Conservation (phyloP, 2,113 vertebrate species). For the Protobothrops mucrosquamatus region DNA sequence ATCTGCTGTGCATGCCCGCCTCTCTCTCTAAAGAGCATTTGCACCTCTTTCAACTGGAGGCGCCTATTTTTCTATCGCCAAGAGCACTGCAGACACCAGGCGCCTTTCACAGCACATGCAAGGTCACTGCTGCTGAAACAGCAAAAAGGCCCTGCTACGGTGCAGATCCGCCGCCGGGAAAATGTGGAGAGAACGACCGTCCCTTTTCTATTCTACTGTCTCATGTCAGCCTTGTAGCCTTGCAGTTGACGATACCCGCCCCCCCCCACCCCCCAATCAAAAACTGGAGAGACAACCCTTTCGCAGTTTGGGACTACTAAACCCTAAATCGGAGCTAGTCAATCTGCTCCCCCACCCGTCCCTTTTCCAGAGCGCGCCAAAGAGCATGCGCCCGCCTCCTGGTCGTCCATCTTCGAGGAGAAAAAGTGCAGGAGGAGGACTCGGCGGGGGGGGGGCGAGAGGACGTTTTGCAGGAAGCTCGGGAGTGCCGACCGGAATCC, state of each 20-base stretch:
- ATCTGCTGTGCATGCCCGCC: too few relatives aligned
- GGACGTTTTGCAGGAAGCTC: neutral
- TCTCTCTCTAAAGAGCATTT: neutral
- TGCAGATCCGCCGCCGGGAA: neutral
- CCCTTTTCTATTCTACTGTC: neutral
- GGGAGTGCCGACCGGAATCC: neutral
- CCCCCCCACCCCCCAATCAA: neutral
- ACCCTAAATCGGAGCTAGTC: neutral
- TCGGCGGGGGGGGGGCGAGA: neutral
- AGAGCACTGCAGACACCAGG: neutral
- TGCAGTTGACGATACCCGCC: neutral
- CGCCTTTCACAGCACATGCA: neutral
- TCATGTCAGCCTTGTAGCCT: neutral
- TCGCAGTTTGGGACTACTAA: neutral
- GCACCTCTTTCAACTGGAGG: neutral
- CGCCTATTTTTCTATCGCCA: neutral
- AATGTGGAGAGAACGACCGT: neutral
- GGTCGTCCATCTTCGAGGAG: neutral
- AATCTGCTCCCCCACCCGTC: accelerated
- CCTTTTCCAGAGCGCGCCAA: neutral
- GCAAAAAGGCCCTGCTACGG: neutral
- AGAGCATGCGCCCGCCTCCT: neutral
- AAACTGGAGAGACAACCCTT: neutral
- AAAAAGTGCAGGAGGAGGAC: too few relatives aligned
- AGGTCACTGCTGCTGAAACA: neutral